Evolutionary conservation across 2,113 vertebrate species (phyloP), one percentile per base, ranked within the genome.

Genomic region (Atlantisia rogersi): DNA sequence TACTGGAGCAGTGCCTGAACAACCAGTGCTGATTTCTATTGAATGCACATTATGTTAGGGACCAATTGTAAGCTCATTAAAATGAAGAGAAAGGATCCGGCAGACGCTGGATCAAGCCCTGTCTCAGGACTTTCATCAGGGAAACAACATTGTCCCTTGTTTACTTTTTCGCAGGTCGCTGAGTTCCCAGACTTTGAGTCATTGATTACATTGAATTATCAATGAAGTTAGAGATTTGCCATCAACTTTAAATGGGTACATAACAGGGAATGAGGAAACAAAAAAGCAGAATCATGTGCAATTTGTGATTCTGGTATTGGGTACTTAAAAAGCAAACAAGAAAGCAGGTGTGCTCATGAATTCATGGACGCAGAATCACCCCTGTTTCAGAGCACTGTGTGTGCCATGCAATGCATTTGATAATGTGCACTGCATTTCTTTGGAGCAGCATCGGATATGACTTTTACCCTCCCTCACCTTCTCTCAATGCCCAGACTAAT

Each of bases 1-100:
- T 94, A 91, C 65, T 92, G 81, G 95, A 95, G 90, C 79, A 42
- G 71, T 50, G 94, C 88, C 94, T 95, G 83, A 92, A 88, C 80
- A 94, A 92, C 53, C 81, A 94, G 15, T 39, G 58, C 86, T 91
- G 94, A 78, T 94, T 95, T 92, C 69, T 95, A 18, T 46, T 92
- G 90, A 95, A 92, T 76, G 50, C 69, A 82, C 91, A 87, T 91
- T 96, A 73, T 89, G 84, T 65, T 82, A 87, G 82, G 39, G 53
- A 87, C 91, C 86, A 91, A 94, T 68, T 92, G 86, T 89, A 94
- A 96, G 88, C 88, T 94, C 92, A 95, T 92, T 95, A 93, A 92
- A 96, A 91, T 86, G 64, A 95, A 84, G 56, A 88, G 83, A 94
- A 92, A 95, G 40, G 73, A 86, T 97, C 86, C 83, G 76, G 63